These are phyloP conservation scores for Synanthedon andrenaeformis DNA, from an alignment of 2,888 invertebrate species.

Conservation along the genomic window DNA sequence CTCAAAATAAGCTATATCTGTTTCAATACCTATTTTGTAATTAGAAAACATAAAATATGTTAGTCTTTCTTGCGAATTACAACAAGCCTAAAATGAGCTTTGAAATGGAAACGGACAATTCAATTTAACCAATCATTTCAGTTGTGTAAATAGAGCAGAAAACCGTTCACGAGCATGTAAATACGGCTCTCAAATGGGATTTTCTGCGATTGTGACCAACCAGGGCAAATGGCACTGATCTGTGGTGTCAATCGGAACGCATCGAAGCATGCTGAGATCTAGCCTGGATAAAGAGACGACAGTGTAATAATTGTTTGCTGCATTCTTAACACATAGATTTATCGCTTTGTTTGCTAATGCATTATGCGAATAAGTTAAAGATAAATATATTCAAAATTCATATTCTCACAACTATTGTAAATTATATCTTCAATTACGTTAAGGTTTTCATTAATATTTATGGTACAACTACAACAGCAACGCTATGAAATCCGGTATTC, in stretches of 20 bases:
- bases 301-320: conserved; percentile 35
- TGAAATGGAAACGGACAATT: conserved; percentile 43
- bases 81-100: conserved; percentile 25
- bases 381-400: background rate
- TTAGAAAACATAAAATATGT: conserved; percentile 31
- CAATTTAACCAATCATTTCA: conserved; percentile 56
- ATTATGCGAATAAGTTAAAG: conserved; percentile 12
- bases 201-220: conserved; percentile 46
- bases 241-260: conserved; percentile 25
- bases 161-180: conserved; percentile 40
- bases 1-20: no score
- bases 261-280: conserved; percentile 42
- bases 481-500: background rate
- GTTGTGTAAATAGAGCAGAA: conserved; percentile 55
- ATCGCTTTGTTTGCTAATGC: conserved; percentile 25
- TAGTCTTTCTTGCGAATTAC: conserved; percentile 29
- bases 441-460: background rate
- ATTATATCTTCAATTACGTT: conserved; percentile 1
- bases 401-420: background rate
- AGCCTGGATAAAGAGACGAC: conserved; percentile 28
- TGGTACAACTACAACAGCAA: background rate
- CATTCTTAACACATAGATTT: conserved; percentile 31
- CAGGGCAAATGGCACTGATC: conserved; percentile 20
- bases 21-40: conserved; percentile 8
- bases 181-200: conserved; percentile 37